Evolutionary conservation across 2,113 vertebrate genomes (phyloP), one percentile per base, ranked within the genome.

Genomic region (Cebus imitator): DNA sequence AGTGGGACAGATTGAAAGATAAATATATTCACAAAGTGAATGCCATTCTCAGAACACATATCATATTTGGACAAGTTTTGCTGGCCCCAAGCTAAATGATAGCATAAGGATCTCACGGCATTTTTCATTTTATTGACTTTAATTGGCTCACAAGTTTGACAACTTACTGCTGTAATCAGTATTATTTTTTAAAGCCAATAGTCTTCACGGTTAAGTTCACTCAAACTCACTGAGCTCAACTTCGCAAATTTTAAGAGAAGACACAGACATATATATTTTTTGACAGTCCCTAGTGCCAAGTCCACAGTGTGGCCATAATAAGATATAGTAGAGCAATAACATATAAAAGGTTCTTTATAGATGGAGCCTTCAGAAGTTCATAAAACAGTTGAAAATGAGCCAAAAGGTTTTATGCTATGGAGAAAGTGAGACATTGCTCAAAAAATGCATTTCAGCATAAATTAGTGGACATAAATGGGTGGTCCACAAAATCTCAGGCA

Each of bases 81-180:
- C 43, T 37, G 79, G 89, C 55, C 61, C 55, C 16, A 11, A 76
- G 86, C 35, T 50, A 30, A 0, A 14, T 30, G 64, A 73, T 8
- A 58, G 66, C 64, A 0, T n/a, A 21, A 82, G 55, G 66, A 3
- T 40, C 88, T 82, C 25, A 3, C 30, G 30, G 61, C 30, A 1
- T 95, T 96, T 97, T 80, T 97, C 66, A 95, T 95, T 73, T 37
- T 94, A 27, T 68, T 95, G 95, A 97, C 82, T 98, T 97, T 97
- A 96, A 95, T 97, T 96, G 95, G 45, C 43, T 78, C 80, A 83
- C 37, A 76, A 91, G 64, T 76, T 95, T 93, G 95, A 93, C 45
- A 73, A 91, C 95, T 96, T 91, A 96, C 93, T 76, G 83, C 83
- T 94, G 27, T 94, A 66, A 95, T 91, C 84, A 64, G 25, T 84